Conservation (phyloP, 2,888 invertebrate genomes). For the Pocota personata region DNA sequence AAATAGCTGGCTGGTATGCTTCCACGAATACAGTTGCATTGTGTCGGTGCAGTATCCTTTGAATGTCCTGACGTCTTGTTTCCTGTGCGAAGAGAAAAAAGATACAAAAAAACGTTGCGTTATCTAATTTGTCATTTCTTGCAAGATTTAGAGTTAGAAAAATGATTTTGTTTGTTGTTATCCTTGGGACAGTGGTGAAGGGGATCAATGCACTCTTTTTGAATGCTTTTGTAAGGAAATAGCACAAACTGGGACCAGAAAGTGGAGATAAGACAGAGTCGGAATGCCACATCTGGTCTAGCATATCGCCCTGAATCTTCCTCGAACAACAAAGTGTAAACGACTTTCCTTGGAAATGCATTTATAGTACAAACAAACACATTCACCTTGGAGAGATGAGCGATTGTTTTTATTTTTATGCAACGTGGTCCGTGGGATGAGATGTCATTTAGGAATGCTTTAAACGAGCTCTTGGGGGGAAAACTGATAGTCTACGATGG, state of each 20-base stretch:
- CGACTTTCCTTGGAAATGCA: conserved; percentile 32
- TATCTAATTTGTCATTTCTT: conserved; percentile 63
- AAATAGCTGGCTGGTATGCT: conserved; percentile 68
- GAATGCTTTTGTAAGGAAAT: background rate
- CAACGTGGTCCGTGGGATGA: background rate
- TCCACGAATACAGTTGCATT: conserved; percentile 67
- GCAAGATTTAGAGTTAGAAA: conserved; percentile 54
- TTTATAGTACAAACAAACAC: conserved; percentile 20
- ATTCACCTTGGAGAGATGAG: conserved; percentile 7
- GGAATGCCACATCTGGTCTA: conserved; percentile 58
- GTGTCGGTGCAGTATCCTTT: conserved; percentile 64
- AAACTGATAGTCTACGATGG: background rate
- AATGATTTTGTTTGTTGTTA: conserved; percentile 11
- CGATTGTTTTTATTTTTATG: background rate
- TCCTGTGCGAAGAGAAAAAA: conserved; percentile 39
- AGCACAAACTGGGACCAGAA: conserved; percentile 24
- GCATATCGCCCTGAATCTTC: conserved; percentile 4
- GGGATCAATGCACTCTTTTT: conserved; percentile 10
- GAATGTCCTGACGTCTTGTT: conserved; percentile 68
- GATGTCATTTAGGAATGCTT: background rate
- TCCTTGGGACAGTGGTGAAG: background rate
- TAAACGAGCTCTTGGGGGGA: background rate
- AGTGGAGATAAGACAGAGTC: conserved; percentile 47
- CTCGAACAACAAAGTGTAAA: conserved; percentile 44
- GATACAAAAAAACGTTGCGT: conserved; percentile 30